Evolutionary conservation across 2,113 vertebrate species (phyloP), one percentile per base, ranked within the genome.

Genomic region (Lethenteron camtschaticum): DNA sequence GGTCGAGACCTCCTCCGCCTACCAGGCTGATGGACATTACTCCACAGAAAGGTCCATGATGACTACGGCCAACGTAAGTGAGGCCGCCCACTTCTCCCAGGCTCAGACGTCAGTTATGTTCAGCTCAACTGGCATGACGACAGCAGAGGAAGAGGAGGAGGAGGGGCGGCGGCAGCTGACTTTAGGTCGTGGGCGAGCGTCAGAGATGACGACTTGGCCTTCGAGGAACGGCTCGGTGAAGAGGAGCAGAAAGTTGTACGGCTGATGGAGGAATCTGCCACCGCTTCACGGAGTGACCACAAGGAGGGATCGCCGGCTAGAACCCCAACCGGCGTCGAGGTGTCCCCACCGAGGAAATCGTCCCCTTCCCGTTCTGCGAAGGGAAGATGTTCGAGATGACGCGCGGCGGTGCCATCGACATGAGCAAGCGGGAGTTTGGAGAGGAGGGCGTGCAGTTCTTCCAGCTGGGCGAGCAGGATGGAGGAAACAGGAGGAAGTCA

Each of bases 311-410:
- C 94, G 10, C 94, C 94, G 0, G 91, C 86, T 71, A 86, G 90
- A 75, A 94, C 90, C 14, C 94, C 92, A 58, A 96, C 24, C 24
- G 24, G 90, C 0, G 90, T 96, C 71, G 94, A 96, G 71, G 86
- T 89, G 69, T 95, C 90, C 1, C 94, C 0, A 87, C 86, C 58
- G 89, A 85, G 73, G 94, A 99, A 69, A 88, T 87, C 78, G 96
- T 94, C 69, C 92, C 94, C 4, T 99, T 99, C 73, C 84, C 96
- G 58, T 99, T 99, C 75, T 92, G 96, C 75, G 94, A 99, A 76
- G 94, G 94, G 69, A 99, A 99, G 75, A 78, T 99, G 68, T 99
- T 99, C 81, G 94, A 99, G 77, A 99, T 99, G 94, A 99, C 94
- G 12, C 81, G 94, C 73, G 96, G 92, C 68, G 94, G 92, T 63